Conservation (phyloP, 2,113 vertebrate species). For the Upupa epops region DNA sequence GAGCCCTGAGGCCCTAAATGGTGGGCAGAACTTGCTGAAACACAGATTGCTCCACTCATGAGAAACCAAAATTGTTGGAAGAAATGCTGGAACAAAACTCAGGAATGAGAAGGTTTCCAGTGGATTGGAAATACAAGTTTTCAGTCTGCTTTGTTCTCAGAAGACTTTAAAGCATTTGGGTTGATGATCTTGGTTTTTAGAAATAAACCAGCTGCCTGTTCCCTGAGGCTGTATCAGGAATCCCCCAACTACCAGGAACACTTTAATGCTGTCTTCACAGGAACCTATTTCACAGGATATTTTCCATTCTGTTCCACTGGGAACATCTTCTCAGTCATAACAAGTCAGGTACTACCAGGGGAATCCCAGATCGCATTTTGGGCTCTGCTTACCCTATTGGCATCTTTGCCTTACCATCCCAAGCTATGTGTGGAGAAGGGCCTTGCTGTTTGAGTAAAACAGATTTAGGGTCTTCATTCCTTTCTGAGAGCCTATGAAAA, state of each 20-base stretch:
- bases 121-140: constrained; percentile 35
- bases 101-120: constrained; percentile 49
- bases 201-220: constrained; percentile 17
- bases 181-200: constrained; percentile 33
- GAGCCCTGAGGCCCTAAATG: not conserved
- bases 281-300: constrained; percentile 10
- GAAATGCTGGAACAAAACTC: constrained; percentile 36
- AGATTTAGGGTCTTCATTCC: not conserved
- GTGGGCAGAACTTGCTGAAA: constrained; percentile 28
- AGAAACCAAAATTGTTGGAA: constrained; percentile 51
- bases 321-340: not conserved
- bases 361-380: not conserved
- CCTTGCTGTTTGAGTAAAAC: not conserved
- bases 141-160: constrained; percentile 32
- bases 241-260: not conserved
- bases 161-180: constrained; percentile 37
- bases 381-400: not conserved
- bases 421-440: not conserved
- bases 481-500: not conserved
- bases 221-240: constrained; percentile 21
- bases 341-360: not conserved
- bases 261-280: constrained; percentile 34
- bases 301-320: not conserved
- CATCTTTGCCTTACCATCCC: not conserved
- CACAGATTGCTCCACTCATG: not conserved